These are phyloP conservation scores for Aythya fuligula DNA, from an alignment of 2,797 vertebrate genomes.

Conservation along the genomic window DNA sequence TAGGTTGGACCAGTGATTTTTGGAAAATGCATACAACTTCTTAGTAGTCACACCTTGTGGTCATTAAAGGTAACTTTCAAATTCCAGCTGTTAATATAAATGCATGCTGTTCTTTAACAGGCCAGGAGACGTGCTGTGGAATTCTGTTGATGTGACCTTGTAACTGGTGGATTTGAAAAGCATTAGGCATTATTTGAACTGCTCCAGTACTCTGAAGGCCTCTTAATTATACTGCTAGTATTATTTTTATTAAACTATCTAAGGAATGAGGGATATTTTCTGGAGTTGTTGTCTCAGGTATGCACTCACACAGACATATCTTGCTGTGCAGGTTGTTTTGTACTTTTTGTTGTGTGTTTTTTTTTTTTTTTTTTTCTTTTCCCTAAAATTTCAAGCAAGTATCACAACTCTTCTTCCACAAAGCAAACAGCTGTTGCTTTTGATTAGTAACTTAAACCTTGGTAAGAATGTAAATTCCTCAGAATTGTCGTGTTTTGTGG, in stretches of 20 bases:
- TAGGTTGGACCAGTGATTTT: neutral
- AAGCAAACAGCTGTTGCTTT: neutral
- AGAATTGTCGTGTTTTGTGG: slow-evolving; percentile 44
- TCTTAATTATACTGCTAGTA: neutral
- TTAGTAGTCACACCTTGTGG: neutral
- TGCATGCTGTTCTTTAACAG: neutral
- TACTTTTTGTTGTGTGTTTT: neutral
- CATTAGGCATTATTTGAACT: slow-evolving; percentile 18
- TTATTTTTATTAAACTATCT: neutral
- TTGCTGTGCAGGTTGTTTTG: neutral
- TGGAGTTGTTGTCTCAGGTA: neutral
- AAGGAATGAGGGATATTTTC: neutral
- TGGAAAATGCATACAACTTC: neutral
- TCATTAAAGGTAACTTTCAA: neutral
- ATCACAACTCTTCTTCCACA: neutral
- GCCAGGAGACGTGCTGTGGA: neutral
- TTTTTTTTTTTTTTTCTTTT: neutral
- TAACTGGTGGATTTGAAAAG: slow-evolving; percentile 31
- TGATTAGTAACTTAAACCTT: slow-evolving; percentile 41
- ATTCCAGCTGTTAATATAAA: neutral
- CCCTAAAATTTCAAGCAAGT: neutral
- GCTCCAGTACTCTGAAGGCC: slow-evolving; percentile 9
- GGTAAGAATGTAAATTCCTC: slow-evolving; percentile 23
- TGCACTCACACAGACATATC: accelerated
- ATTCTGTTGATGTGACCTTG: slow-evolving; percentile 29